Percentiles rank a stretch among this genome's conserved stretches.
phyloP scores from a whole-genome alignment of 2,113 vertebrate species.

The Perccottus glenii region DNA sequence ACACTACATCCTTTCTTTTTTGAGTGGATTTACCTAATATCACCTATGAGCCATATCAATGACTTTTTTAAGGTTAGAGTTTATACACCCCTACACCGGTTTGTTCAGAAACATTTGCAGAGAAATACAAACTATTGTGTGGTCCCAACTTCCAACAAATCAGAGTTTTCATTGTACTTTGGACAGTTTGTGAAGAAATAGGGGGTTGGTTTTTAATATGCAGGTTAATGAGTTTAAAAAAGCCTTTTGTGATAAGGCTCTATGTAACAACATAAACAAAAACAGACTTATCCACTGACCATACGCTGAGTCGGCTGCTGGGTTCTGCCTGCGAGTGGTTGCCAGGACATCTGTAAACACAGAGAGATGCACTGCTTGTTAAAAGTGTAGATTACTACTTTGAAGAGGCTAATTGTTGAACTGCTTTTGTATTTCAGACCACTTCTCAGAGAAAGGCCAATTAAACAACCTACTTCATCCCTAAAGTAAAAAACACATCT shows the following conservation, averaged over 20 bases:
- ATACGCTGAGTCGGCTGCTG: constrained; percentile 78
- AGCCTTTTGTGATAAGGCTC: background rate
- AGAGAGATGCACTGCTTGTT: constrained; percentile 9
- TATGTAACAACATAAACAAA: background rate
- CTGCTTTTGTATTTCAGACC: constrained; percentile 16
- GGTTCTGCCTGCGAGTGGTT: constrained; percentile 80
- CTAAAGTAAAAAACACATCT: constrained; percentile 5
- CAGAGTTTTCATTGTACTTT: no score
- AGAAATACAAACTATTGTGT: no score
- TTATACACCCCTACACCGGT: no score
- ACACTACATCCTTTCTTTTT: no score
- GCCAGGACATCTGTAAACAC: constrained; percentile 76
- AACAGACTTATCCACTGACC: constrained; percentile 72
- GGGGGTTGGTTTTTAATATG: no score
- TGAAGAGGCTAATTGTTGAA: constrained; percentile 13
- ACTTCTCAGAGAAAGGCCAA: constrained; percentile 5
- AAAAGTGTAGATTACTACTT: background rate
- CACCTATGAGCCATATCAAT: no score
- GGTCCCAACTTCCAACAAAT: no score
- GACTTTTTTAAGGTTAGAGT: no score
- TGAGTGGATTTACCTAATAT: no score
- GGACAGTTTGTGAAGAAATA: no score
- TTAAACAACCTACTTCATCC: constrained; percentile 20
- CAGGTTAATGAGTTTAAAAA: no score
- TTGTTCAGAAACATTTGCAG: no score